Percentiles rank a stretch among this genome's conserved stretches.
These are phyloP conservation scores for Netelia inedita DNA, from an alignment of 2,888 invertebrate species.

Conservation along the genomic window DNA sequence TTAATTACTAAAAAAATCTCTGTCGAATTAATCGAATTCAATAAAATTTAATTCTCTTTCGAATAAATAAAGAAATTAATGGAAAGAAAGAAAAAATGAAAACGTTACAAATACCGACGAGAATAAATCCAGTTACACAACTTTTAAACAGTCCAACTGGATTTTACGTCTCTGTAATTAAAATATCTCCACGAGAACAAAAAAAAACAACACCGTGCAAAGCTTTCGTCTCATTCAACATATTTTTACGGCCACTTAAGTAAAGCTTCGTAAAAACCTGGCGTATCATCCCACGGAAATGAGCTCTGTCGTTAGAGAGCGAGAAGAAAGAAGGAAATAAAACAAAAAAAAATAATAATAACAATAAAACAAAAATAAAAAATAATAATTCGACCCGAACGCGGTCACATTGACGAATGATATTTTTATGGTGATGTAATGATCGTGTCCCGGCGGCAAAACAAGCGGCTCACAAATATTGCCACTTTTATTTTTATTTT, in stretches of 20 bases:
- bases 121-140: too few species aligned
- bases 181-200: neutral
- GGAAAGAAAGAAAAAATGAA: too few species aligned
- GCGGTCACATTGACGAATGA: constrained; percentile 13
- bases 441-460: constrained; percentile 4
- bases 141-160: too few species aligned
- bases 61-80: too few species aligned
- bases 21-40: too few species aligned
- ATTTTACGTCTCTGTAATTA: neutral
- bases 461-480: constrained; percentile 30
- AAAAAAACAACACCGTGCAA: too few species aligned
- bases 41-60: too few species aligned
- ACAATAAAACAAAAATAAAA: too few species aligned
- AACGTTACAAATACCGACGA: too few species aligned
- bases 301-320: neutral
- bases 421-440: constrained; percentile 11
- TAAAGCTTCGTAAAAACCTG: neutral
- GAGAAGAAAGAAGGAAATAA: neutral
- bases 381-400: neutral
- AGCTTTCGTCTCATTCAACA: neutral
- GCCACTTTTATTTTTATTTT: constrained; percentile 40
- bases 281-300: neutral
- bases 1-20: too few species aligned
- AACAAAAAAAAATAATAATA: too few species aligned
- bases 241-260: neutral